Conservation (phyloP, 1,140 invertebrate genomes). For the Bombus turneri region DNA sequence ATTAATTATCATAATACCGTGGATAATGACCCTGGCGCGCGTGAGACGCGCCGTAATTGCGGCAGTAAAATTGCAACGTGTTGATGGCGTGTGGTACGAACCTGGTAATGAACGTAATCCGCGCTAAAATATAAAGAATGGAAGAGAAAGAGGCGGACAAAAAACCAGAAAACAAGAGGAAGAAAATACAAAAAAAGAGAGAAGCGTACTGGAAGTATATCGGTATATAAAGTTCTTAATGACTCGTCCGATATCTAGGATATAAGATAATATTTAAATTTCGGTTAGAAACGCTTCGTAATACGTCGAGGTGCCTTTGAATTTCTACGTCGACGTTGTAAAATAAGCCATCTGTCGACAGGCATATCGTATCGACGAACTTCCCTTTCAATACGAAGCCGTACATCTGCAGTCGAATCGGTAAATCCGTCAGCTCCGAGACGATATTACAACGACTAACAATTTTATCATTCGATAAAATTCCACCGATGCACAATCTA, state of each 20-base stretch:
- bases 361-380: neutral
- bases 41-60: slow-evolving; percentile 25
- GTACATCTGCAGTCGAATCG: neutral
- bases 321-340: neutral
- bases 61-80: slow-evolving; percentile 14
- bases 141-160: neutral
- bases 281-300: neutral
- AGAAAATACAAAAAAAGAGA: no score
- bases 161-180: no score
- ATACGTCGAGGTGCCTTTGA: neutral
- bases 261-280: slow-evolving; percentile 29
- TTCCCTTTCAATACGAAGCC: neutral
- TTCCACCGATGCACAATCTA: neutral
- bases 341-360: neutral
- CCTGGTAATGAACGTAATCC: neutral
- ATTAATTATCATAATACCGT: slow-evolving; percentile 35
- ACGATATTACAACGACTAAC: neutral
- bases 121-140: neutral
- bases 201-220: no score
- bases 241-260: neutral
- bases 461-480: slow-evolving; percentile 6
- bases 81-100: neutral
- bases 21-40: slow-evolving; percentile 31
- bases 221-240: neutral
- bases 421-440: neutral